Conservation (phyloP, 2,797 vertebrate species). For the Lerista edwardsae region DNA sequence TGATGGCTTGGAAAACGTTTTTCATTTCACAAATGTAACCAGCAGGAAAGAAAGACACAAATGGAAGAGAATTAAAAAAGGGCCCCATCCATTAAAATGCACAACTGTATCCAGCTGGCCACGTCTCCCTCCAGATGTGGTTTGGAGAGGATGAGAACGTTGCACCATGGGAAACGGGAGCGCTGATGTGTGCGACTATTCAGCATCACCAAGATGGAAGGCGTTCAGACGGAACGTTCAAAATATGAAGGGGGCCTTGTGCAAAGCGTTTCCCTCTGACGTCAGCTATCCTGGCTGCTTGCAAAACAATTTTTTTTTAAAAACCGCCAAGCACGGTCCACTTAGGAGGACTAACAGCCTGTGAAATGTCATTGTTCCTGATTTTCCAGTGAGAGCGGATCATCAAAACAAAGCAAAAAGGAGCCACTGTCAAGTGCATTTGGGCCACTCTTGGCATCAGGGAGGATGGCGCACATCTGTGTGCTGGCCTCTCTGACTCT, state of each 20-base stretch:
- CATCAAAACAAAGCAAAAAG: neutral
- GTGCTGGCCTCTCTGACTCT: too few species aligned
- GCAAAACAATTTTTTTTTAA: conserved; percentile 60
- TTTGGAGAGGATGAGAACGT: conserved; percentile 57
- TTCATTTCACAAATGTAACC: neutral
- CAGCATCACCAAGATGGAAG: conserved; percentile 51
- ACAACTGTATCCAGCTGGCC: neutral
- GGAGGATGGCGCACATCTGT: too few species aligned
- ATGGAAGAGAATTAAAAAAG: neutral
- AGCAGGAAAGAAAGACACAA: too few species aligned
- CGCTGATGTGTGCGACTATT: conserved; percentile 57
- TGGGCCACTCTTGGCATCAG: too few species aligned
- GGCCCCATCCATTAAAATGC: neutral
- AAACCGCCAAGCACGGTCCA: conserved; percentile 56
- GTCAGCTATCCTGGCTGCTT: conserved; percentile 49
- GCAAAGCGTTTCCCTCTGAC: conserved; percentile 26
- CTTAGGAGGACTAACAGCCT: conserved; percentile 60
- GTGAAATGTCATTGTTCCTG: conserved; percentile 65
- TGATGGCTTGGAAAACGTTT: too few species aligned
- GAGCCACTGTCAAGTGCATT: too few species aligned
- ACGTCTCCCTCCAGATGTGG: conserved; percentile 28
- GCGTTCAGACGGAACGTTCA: conserved; percentile 49
- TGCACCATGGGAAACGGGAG: conserved; percentile 59
- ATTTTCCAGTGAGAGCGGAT: conserved; percentile 61
- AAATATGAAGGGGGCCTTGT: conserved; percentile 28